Evolutionary conservation across 1,140 invertebrate species (phyloP).

Genomic region (Pogonomyrmex barbatus): DNA sequence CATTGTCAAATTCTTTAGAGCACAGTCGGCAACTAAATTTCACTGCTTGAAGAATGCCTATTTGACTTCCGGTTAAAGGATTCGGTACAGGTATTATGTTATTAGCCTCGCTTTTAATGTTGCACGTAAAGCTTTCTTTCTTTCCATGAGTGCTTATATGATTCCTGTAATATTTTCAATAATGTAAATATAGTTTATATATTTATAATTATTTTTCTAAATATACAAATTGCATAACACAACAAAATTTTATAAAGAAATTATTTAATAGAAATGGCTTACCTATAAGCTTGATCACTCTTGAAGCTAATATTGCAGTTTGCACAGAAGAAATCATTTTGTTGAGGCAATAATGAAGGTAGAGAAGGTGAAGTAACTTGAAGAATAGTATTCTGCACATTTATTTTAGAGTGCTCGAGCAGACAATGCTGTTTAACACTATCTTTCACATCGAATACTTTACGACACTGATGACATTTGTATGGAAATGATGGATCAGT

Average conservation of each 20-base stretch:
- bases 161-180: constrained; percentile 65
- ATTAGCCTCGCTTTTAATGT: constrained; percentile 54
- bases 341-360: constrained; percentile 20
- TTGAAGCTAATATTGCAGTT: constrained; percentile 76
- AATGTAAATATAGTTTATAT: constrained; percentile 12
- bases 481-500: constrained; percentile 76
- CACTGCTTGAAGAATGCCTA: constrained; percentile 74
- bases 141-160: constrained; percentile 73
- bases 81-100: constrained; percentile 68
- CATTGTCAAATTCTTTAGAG: constrained; percentile 75
- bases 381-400: constrained; percentile 35
- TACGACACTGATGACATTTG: constrained; percentile 79
- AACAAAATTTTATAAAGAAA: neutral
- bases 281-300: constrained; percentile 77
- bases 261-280: constrained; percentile 43
- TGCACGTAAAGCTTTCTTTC: constrained; percentile 66
- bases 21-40: constrained; percentile 80
- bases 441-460: constrained; percentile 76
- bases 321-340: constrained; percentile 64
- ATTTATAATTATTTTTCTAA: neutral
- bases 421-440: constrained; percentile 73
- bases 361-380: constrained; percentile 35
- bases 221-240: neutral
- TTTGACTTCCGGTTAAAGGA: constrained; percentile 70
- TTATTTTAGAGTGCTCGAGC: constrained; percentile 58